Base-by-base conservation (phyloP, 2,797 vertebrate genomes). In the Gobionotothen gibberifrons region DNA sequence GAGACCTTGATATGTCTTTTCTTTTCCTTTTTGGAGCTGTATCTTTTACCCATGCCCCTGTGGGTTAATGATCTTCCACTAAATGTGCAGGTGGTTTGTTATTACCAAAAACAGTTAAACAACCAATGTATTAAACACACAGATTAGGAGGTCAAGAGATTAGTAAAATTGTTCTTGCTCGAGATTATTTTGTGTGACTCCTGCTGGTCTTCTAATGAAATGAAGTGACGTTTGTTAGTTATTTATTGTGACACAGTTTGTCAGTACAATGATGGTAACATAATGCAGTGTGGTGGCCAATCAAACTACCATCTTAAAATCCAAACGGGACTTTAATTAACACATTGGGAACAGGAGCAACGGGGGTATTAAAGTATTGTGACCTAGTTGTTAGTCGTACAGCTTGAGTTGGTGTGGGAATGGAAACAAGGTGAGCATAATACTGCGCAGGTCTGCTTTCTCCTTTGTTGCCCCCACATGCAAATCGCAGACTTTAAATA, bases 401-500 rank as follows among this genome's bases (percentile, higher is more conserved):
- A 65, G 79, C 40, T 78, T 64, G 62, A 72, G 78, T 74, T 75
- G 74, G 63, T 59, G 69, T 81, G 81, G 70, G 68, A 82, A 69
- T 87, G 74, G 51, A 83, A 90, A 81, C 55, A 72, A 65, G 82
- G 81, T 77, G 82, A 78, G 71, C 61, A 47, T 89, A 69, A 85
- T 74, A 79, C 81, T 82, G 69, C 49, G 46, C 79, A 84, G 83
- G 68, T 84, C 83, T 80, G 81, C 72, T 82, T 87, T 81, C 80
- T 85, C 81, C 72, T 81, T 85, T 92, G 85, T 91, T 91, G 72
- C 76, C 61, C 63, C 52, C 72, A 63, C 88, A 92, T 90, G 90
- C 88, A 93, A 93, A 93, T 90, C 74, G 43, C 49, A 62, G 71
- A 66, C 69, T 83, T 89, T 73, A 87, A 88, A 89, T 82, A 86